Base-by-base conservation (phyloP, 2,113 vertebrate species). In the Pungitius pungitius region DNA sequence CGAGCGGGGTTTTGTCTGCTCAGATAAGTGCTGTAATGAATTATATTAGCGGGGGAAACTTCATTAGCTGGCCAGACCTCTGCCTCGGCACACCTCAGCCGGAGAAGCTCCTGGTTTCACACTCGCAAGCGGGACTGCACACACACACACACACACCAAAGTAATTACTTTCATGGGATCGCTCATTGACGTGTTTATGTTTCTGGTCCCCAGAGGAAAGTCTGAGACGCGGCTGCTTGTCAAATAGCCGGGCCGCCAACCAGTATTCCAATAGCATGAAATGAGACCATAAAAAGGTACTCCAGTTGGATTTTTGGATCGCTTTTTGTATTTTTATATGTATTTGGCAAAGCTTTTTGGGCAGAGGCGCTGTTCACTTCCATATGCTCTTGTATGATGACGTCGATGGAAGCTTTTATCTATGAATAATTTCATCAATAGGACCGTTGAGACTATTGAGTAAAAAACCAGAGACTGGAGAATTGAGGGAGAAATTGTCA, bases 1-100 rank as follows among this genome's bases (percentile, higher is more conserved):
- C 54, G 69, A 86, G 82, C 73, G 56, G 75, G 70, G 58, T 85
- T 88, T 90, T 85, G 78, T 83, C 85, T 83, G 79, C 51, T 80
- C 86, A 75, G 88, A 86, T 92, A 89, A 91, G 80, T 84, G 78
- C 75, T 57, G 73, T 85, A 87, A 89, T 90, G 85, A 87, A 92
- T 92, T 86, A 82, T 54, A 79, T 90, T 80, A 85, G 63, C 69
- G 37, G 40, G 22, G 42, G 58, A 63, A 83, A 81, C 88, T 83
- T 90, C 82, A 86, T 90, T 86, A 87, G 58, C 61, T 9, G 27
- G 72, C 65, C 0, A 30, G 54, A 69, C 61, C 57, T 18, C 20
- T 6, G 62, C 60, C 57, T 57, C 14, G 35, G 59, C 54, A 60
- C 73, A 79, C 75, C 83, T 79, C 56, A 30, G 65, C 56, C 66